Percentiles rank a stretch among this genome's conserved stretches.
Evolutionary conservation across 2,113 vertebrate species (phyloP).

Genomic region (Ammodytes dubius): DNA sequence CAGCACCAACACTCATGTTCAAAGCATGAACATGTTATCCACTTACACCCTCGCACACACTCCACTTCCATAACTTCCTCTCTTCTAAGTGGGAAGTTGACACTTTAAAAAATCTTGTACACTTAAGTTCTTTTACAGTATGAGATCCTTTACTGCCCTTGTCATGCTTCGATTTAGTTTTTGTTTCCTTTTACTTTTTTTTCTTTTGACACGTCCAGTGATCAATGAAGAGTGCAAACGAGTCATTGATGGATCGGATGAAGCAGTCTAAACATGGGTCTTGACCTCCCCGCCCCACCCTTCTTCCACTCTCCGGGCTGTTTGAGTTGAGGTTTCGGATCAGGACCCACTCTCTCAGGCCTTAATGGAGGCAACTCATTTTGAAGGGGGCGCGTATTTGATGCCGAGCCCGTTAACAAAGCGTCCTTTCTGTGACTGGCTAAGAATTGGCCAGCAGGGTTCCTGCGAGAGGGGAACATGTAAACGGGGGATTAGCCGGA

Average conservation of each 20-base stretch:
- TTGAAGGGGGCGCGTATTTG: constrained; percentile 68
- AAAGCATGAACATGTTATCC: constrained; percentile 19
- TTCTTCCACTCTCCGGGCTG: constrained; percentile 46
- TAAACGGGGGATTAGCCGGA: constrained; percentile 86
- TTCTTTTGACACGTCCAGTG: constrained; percentile 30
- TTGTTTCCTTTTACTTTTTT: constrained; percentile 33
- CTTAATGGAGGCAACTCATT: constrained; percentile 77
- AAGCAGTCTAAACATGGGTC: constrained; percentile 64
- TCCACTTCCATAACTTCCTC: constrained; percentile 15
- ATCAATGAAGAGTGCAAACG: constrained; percentile 73
- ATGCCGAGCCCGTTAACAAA: constrained; percentile 80
- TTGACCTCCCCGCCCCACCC: constrained; percentile 51
- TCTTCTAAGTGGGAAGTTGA: constrained; percentile 5
- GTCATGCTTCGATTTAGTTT: constrained; percentile 23
- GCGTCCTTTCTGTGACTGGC: constrained; percentile 76
- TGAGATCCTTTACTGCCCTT: constrained; percentile 56
- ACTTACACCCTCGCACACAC: constrained; percentile 2
- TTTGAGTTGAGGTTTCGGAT: constrained; percentile 65
- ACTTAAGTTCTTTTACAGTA: constrained; percentile 58
- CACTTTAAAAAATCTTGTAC: constrained; percentile 40
- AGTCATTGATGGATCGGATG: constrained; percentile 79
- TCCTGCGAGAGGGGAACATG: constrained; percentile 80
- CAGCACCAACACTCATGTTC: constrained; percentile 15
- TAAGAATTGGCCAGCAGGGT: constrained; percentile 84
- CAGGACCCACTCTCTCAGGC: constrained; percentile 65